phyloP scores from a whole-genome alignment of 2,797 vertebrate species.

The Cirrhinus mrigala region DNA sequence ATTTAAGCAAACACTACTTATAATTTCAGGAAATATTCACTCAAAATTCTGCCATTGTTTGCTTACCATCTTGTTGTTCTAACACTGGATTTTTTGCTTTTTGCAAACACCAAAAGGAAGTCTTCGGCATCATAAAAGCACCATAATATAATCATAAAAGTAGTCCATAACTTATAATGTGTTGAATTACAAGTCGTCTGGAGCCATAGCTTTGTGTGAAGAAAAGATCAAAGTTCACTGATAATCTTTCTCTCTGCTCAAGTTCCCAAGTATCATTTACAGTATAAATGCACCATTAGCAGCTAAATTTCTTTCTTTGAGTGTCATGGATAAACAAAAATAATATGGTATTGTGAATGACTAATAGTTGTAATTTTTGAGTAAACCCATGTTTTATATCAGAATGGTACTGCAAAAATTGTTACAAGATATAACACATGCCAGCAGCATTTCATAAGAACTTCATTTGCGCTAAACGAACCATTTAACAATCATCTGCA shows the following conservation, averaged over 20 bases:
- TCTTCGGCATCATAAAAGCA: background rate
- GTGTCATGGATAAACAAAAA: background rate
- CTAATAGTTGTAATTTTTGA: background rate
- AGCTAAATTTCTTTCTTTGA: background rate
- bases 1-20: background rate
- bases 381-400: background rate
- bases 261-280: background rate
- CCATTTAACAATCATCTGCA: background rate
- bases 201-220: background rate
- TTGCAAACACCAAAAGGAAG: background rate
- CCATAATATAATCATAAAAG: constrained; percentile 6
- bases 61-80: background rate
- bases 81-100: background rate
- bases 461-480: background rate
- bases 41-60: background rate
- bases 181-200: constrained; percentile 6
- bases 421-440: background rate
- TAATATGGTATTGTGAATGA: background rate
- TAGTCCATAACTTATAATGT: background rate
- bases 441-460: background rate
- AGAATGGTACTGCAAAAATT: background rate
- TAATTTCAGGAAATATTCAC: background rate
- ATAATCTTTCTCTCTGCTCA: background rate
- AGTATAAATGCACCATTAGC: background rate
- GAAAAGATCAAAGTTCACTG: background rate